Percentiles rank a stretch among this genome's conserved stretches.
Conservation (phyloP, 2,888 invertebrate species). For the Trilocha varians region DNA sequence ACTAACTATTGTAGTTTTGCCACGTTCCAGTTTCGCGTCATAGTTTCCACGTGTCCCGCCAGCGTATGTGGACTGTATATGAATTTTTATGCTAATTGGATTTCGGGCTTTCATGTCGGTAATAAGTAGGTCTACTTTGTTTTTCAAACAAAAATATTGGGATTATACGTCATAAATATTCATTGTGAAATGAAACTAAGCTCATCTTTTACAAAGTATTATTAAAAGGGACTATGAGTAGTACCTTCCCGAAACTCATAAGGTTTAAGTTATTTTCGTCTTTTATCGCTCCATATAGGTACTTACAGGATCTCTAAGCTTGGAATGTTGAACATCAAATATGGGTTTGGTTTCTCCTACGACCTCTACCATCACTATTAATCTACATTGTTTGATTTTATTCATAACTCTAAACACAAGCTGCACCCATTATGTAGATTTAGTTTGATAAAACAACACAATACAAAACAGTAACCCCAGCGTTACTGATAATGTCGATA, state of each 20-base stretch:
- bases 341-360: too few species aligned
- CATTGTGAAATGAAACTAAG: too few species aligned
- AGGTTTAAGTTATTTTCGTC: too few species aligned
- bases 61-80: conserved; percentile 25
- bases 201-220: too few species aligned
- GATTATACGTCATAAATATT: too few species aligned
- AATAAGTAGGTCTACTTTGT: conserved; percentile 6
- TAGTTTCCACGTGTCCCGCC: conserved; percentile 21
- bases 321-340: too few species aligned
- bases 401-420: not conserved
- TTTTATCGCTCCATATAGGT: too few species aligned
- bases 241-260: too few species aligned
- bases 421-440: not conserved
- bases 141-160: not conserved
- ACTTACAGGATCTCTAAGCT: too few species aligned
- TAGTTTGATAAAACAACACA: not conserved
- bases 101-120: conserved; percentile 5
- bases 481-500: conserved; percentile 54
- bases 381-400: too few species aligned
- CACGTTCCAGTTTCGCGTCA: conserved; percentile 35
- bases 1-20: conserved; percentile 37
- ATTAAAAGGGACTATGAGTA: too few species aligned
- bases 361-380: too few species aligned
- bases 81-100: conserved; percentile 40
- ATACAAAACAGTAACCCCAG: not conserved